Percentiles rank a stretch among this genome's conserved stretches.
phyloP scores from a whole-genome alignment of 1,140 invertebrate genomes.

The Heliconius eleuchia region DNA sequence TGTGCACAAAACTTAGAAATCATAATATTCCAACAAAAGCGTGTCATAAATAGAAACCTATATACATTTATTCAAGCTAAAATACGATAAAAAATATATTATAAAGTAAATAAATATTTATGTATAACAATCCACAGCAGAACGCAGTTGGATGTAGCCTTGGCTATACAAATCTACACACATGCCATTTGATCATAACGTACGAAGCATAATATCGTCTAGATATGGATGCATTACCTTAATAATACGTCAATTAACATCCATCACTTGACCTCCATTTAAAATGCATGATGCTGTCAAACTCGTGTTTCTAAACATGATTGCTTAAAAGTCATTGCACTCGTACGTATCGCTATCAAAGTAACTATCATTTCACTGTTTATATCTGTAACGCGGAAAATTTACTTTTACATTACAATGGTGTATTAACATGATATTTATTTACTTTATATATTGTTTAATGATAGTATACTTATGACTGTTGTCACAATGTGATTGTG shows the following conservation, averaged over 20 bases:
- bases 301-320: neutral
- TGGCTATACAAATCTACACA: neutral
- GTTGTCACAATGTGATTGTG: neutral
- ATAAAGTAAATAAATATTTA: no score
- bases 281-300: neutral
- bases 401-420: constrained; percentile 4
- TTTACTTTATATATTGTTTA: neutral
- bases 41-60: no score
- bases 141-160: neutral
- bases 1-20: no score
- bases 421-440: neutral
- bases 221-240: neutral
- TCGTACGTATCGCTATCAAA: neutral
- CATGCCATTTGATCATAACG: neutral
- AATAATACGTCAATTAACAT: neutral
- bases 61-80: no score
- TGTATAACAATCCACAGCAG: neutral
- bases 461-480: neutral
- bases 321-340: neutral
- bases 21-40: no score
- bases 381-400: constrained; percentile 9
- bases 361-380: neutral
- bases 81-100: no score
- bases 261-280: constrained; percentile 1
- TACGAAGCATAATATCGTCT: neutral